Conservation (phyloP, 2,797 vertebrate species). For the Hippoglossus hippoglossus region DNA sequence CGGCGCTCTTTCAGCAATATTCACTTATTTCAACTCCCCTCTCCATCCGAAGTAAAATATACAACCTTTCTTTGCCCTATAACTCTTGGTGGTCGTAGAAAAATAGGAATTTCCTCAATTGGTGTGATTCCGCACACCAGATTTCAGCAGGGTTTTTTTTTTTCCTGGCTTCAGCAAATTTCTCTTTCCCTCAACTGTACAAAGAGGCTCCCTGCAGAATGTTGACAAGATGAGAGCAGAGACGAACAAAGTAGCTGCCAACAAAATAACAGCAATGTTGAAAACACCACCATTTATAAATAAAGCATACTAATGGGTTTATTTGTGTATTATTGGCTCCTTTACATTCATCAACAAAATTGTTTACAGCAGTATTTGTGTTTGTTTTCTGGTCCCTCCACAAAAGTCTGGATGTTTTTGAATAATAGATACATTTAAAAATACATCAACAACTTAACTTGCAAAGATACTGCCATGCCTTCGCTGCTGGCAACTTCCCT, state of each 20-base stretch:
- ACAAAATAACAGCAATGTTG: background rate
- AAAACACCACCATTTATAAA: conserved; percentile 6
- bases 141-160: conserved; percentile 88
- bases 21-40: conserved; percentile 91
- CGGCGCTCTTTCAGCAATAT: conserved; percentile 99
- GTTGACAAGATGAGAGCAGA: conserved; percentile 29
- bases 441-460: background rate
- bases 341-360: no score
- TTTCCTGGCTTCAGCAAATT: conserved; percentile 88
- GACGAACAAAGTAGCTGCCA: conserved; percentile 22
- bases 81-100: conserved; percentile 93
- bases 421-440: background rate
- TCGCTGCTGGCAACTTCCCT: background rate
- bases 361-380: no score
- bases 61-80: conserved; percentile 92
- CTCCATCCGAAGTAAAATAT: conserved; percentile 98
- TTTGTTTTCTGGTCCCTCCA: no score
- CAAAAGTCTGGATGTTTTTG: no score
- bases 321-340: no score
- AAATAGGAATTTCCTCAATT: conserved; percentile 99
- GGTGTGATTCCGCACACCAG: conserved; percentile 90
- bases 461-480: no score
- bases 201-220: conserved; percentile 86
- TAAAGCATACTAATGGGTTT: background rate
- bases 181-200: conserved; percentile 87